Evolutionary conservation across 2,113 vertebrate species (phyloP).

Genomic region (Phalacrocorax carbo): DNA sequence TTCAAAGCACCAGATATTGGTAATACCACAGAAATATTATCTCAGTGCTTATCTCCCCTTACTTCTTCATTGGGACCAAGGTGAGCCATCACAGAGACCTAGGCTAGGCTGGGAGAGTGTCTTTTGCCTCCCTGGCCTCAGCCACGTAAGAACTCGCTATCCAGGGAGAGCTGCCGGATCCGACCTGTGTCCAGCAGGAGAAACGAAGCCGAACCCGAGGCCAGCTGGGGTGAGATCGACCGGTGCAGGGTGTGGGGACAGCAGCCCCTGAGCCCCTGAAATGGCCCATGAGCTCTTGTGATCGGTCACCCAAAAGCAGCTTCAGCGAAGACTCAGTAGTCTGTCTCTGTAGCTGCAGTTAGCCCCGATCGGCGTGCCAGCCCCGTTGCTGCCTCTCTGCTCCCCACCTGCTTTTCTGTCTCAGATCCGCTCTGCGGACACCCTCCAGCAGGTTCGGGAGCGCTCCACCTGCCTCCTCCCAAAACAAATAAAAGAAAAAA

Average conservation of each 20-base stretch:
- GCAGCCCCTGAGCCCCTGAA: not conserved
- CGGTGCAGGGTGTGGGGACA: rapidly evolving
- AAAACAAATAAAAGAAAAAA: not conserved
- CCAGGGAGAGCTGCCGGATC: rapidly evolving
- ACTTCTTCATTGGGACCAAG: not conserved
- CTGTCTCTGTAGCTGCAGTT: rapidly evolving
- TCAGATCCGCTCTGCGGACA: too few relatives aligned
- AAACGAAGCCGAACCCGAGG: rapidly evolving
- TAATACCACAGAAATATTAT: not conserved
- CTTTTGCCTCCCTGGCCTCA: not conserved
- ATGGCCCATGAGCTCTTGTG: not conserved
- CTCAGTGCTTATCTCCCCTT: not conserved
- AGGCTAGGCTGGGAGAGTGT: not conserved
- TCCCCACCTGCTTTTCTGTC: not conserved
- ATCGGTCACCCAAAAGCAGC: not conserved
- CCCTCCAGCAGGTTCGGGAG: not conserved
- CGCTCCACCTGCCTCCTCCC: not conserved
- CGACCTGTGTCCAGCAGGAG: rapidly evolving
- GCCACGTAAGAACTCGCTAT: rapidly evolving
- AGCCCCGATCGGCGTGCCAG: rapidly evolving
- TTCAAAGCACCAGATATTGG: not conserved
- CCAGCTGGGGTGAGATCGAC: too few relatives aligned
- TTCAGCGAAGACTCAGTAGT: not conserved
- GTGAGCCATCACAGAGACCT: not conserved
- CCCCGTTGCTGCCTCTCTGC: rapidly evolving